Base-by-base conservation (phyloP, 2,797 vertebrate species). In the Tympanoctomys barrerae region DNA sequence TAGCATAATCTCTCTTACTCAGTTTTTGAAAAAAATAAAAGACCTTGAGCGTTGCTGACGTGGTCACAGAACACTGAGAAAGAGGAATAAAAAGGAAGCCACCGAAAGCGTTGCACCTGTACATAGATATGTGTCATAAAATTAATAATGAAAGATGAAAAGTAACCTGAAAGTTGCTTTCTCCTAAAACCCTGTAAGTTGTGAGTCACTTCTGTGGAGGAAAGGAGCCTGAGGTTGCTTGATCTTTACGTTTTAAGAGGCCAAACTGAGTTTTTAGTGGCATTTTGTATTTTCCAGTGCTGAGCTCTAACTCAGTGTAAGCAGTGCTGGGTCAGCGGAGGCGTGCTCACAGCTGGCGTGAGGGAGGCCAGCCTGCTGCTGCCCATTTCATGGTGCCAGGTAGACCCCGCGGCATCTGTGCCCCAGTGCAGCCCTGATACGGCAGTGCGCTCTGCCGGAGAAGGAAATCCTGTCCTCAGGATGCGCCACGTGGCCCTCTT, bases 81-180 rank as follows among this genome's bases (percentile, higher is more conserved):
- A 54, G 16, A 91, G 4, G 28, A 42, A 54, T 94, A 84, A 80
- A 92, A 22, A 87, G 21, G 84, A 90, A 88, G 14, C 10, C 49
- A 21, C 86, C 64, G 2, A 1, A 3, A 85, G 33, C 84, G 24
- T 78, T 91, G 49, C 66, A 21, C 36, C n/a, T 94, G 89, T 79
- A 26, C 59, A 36, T 90, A 90, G 59, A 80, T 66, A 26, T 68
- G 85, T 97, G 94, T 90, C 33, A 66, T 59, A 81, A 88, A 93
- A 57, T 71, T 89, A 85, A 46, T 36, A 4, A 39, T 22, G 36
- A 70, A 64, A 93, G 64, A 13, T 36, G 79, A 54, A 89, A 49
- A 85, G 26, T 66, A 61, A 89, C 54, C 2, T 77, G 46, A 24
- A 61, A 87, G 36, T 81, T 90, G 39, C 14, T 90, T 87, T 89